These are phyloP conservation scores for Chinchilla lanigera DNA, from an alignment of 2,113 vertebrate genomes.

Conservation along the genomic window DNA sequence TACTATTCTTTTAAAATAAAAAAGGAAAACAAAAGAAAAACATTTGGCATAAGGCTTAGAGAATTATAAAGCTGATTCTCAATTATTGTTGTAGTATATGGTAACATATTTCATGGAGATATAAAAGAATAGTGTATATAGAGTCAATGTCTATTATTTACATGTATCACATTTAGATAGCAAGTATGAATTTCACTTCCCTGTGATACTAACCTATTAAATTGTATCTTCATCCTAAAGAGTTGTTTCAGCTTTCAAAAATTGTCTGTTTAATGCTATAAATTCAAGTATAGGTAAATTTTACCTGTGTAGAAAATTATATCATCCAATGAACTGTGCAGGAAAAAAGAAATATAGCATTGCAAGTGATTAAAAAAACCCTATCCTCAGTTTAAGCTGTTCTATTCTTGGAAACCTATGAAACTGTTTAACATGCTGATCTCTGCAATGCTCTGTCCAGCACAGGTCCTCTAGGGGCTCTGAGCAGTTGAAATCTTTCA, in stretches of 20 bases:
- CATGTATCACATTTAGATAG: neutral
- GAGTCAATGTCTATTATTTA: neutral
- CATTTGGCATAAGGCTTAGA: neutral
- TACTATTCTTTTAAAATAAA: too few species aligned
- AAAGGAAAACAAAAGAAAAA: too few species aligned
- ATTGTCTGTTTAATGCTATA: neutral
- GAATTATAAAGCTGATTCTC: neutral
- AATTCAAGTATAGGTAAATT: neutral
- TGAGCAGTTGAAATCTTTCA: neutral
- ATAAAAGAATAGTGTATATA: neutral
- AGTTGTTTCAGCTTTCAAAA: neutral
- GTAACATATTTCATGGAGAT: neutral
- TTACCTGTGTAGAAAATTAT: neutral
- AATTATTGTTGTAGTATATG: neutral
- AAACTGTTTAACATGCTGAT: neutral
- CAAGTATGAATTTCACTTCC: neutral
- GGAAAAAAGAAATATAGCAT: neutral
- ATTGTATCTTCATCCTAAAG: neutral
- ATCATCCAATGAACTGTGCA: neutral
- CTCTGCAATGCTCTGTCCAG: neutral
- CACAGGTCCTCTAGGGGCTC: neutral
- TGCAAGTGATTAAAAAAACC: neutral
- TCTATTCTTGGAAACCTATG: neutral
- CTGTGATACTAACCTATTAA: constrained; percentile 41
- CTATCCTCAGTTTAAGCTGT: neutral